A percentile compares a stretch with the other conserved stretches of the same genome.
phyloP scores from a whole-genome alignment of 2,113 vertebrate genomes.

The Piaya cayana region DNA sequence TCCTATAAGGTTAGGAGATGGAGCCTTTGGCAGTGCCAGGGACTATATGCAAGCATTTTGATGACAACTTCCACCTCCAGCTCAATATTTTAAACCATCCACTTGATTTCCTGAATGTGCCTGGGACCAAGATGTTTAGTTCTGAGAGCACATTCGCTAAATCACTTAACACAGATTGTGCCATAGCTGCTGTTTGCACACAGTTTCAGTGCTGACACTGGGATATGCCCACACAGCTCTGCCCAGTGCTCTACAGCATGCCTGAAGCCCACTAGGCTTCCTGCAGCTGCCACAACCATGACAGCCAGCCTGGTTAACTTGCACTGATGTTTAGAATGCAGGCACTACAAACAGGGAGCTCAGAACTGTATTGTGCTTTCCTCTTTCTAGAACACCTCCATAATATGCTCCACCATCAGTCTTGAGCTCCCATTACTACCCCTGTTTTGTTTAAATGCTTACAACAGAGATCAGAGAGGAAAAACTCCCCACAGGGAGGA shows the following conservation, averaged over 20 bases:
- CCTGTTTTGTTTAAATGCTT: background rate
- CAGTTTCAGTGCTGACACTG: background rate
- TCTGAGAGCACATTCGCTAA: background rate
- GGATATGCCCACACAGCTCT: background rate
- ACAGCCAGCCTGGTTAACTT: background rate
- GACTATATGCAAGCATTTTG: background rate
- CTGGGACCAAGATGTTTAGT: background rate
- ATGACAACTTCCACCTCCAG: background rate
- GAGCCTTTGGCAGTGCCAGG: background rate
- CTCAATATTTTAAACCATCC: background rate
- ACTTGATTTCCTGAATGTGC: background rate
- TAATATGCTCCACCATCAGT: background rate
- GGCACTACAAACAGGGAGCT: background rate
- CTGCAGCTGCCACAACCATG: background rate
- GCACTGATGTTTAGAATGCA: background rate
- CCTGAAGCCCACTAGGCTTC: background rate
- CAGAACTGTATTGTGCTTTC: background rate
- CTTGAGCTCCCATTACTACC: background rate
- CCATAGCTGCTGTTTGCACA: background rate
- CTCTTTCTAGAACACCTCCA: background rate
- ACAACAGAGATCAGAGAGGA: background rate
- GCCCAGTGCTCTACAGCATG: accelerated
- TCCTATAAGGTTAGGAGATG: background rate
- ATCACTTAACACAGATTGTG: background rate
- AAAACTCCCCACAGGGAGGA: background rate